phyloP scores from a whole-genome alignment of 1,140 invertebrate genomes.

The Neodiprion fabricii region DNA sequence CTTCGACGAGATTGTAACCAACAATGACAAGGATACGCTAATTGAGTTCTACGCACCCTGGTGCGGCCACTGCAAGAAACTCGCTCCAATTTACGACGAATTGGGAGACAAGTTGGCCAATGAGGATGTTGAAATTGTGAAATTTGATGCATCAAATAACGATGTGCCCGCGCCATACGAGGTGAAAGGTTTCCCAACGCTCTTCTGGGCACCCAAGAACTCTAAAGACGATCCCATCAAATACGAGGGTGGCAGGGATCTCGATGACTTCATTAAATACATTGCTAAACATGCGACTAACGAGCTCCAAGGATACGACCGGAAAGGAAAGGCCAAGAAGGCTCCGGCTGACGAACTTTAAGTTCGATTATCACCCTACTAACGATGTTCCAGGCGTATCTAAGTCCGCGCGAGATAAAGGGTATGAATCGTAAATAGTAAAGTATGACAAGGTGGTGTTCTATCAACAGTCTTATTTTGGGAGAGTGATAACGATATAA shows the following conservation, averaged over 20 bases:
- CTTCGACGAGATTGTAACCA: slow-evolving; percentile 93
- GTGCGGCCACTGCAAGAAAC: slow-evolving; percentile 98
- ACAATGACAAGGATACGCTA: slow-evolving; percentile 91
- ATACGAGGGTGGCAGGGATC: slow-evolving; percentile 94
- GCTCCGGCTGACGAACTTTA: slow-evolving; percentile 74
- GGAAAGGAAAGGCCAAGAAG: slow-evolving; percentile 83
- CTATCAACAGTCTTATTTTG: too few relatives aligned
- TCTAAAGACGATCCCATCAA: slow-evolving; percentile 80
- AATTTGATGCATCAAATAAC: slow-evolving; percentile 98
- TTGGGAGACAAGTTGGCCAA: slow-evolving; percentile 88
- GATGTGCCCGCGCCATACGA: slow-evolving; percentile 94
- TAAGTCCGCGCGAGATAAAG: too few relatives aligned
- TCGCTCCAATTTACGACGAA: slow-evolving; percentile 94
- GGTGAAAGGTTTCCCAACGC: slow-evolving; percentile 96
- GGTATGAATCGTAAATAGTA: too few relatives aligned
- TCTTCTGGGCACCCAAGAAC: slow-evolving; percentile 94
- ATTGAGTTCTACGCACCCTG: slow-evolving; percentile 99
- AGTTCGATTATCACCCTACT: slow-evolving; percentile 21
- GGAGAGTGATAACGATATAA: too few relatives aligned
- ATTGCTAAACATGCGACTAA: slow-evolving; percentile 91
- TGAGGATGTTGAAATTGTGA: slow-evolving; percentile 93
- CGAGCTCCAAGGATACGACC: slow-evolving; percentile 87
- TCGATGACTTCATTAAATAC: slow-evolving; percentile 96
- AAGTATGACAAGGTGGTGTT: too few relatives aligned
- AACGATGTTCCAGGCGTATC: too few relatives aligned